Base-by-base conservation (phyloP, 2,888 invertebrate species). In the Agonopterix arenella region DNA sequence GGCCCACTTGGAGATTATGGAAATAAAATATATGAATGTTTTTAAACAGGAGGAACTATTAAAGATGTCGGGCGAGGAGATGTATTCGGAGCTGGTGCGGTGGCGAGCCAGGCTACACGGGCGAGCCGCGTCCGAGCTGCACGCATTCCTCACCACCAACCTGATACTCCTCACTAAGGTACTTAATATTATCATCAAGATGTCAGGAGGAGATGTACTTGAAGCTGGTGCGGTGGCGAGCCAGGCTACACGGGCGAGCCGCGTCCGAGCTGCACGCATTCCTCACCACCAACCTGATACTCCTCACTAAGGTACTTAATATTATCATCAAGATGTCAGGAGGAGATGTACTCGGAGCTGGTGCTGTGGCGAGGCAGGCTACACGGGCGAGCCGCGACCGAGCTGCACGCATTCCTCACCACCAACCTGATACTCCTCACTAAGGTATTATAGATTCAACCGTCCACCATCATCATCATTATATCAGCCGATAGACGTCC, bases 141-240 rank as follows among this genome's bases (percentile, higher is more conserved):
- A 94, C 78, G 91, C 92, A 60, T 94, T 93, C 84, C 91, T 96
- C 55, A 92, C 93, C 67, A 91, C 93, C 58, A 95, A 96, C 90
- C 90, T 96, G 61, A 91, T 95, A 77, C 92, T 96, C 81, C 94
- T 96, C 66, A 93, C 94, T 54, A 95, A 94, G 93, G 96, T 76
- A 62, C 1, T 28, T 28, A 5, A 28, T 28, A 28, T 28, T 28
- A 5, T 28, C 28, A 40, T n/a, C 18, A 66, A 76, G 38, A 49
- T 84, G 53, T 80, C 90, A 0, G 91, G 90, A 90, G 62, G 92
- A 93, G 73, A 59, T 91, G 58, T 94, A 94, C 77, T 90, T 90
- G 45, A 93, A 93, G 77, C 82, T 94, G 54, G 83, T 93, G 45
- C 90, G 92, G 52, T 94, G 93, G 93, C 93, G 94, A 56, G 90